A percentile compares a stretch with the other conserved stretches of the same genome.
Evolutionary conservation across 1,140 invertebrate genomes (phyloP).

Genomic region (Diabrotica virgifera): DNA sequence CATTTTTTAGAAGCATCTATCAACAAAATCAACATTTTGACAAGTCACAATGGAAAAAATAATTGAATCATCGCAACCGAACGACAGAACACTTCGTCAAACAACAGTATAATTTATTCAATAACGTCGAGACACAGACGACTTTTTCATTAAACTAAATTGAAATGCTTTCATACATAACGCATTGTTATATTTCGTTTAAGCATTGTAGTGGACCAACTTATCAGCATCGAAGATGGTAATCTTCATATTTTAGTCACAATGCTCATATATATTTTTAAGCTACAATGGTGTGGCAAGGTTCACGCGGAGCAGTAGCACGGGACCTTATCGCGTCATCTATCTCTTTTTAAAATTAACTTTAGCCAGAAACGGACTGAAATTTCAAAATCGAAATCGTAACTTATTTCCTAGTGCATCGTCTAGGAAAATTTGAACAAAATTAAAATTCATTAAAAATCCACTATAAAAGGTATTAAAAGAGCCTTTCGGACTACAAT

Average conservation of each 20-base stretch:
- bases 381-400: too few relatives aligned
- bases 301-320: constrained; percentile 41
- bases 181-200: constrained; percentile 6
- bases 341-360: constrained; percentile 25
- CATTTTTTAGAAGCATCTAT: too few relatives aligned
- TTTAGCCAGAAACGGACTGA: background rate
- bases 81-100: constrained; percentile 1
- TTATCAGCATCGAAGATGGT: constrained; percentile 2
- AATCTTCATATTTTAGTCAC: constrained; percentile 8
- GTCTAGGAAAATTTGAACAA: too few relatives aligned
- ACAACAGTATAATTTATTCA: constrained; percentile 3
- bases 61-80: background rate
- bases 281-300: constrained; percentile 42
- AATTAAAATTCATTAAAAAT: too few relatives aligned
- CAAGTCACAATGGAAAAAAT: background rate
- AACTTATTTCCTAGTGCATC: too few relatives aligned
- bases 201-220: constrained; percentile 6
- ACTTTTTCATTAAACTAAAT: constrained; percentile 10
- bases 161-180: constrained; percentile 6
- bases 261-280: constrained; percentile 25
- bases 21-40: background rate
- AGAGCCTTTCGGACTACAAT: too few relatives aligned
- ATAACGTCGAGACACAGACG: background rate
- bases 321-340: constrained; percentile 35
- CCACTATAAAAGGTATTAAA: too few relatives aligned